Base-by-base conservation (phyloP, 2,888 invertebrate genomes). In the Melinaea marsaeus region DNA sequence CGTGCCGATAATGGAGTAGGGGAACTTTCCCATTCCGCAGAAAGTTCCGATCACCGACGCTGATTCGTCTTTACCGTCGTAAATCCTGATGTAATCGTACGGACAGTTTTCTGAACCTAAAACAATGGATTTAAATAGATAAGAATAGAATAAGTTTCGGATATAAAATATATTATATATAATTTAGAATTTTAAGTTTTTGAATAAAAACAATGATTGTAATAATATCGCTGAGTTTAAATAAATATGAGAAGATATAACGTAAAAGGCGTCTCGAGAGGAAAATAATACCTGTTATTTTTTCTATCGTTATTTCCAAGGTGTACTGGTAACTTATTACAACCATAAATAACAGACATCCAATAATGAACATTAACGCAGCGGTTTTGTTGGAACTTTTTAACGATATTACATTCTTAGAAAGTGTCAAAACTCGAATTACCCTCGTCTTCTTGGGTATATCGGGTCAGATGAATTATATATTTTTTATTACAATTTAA, bases 21-120 rank as follows among this genome's bases (percentile, higher is more conserved):
- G 97, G 77, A 97, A 97, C 85, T 97, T 97, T 57, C 97, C 97
- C 94, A 97, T 95, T 2, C 97, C 97, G 80, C 97, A 97, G 79
- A 97, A 97, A 5, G 96, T 97, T 4, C 97, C 97, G 72, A 98
- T 97, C 56, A 96, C 94, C 0, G 96, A 95, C 13, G 96, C 95
- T 56, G 95, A 94, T 74, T 97, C 96, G 81, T 97, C 95, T 74
- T 96, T 95, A 0, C 97, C 97, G 75, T 97, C 97, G 90, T 97
- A 97, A 66, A 97, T 95, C 74, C 94, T 94, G 71, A 97, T 94
- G 91, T 96, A 97, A 84, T 97, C 97, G 84, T 95, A 97, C 0
- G 97, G 97, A 77, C 97, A 97, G 79, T 96, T 95, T 75, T 96
- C 95, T 69, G 95, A 94, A 47, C 95, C 94, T 94, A 80, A 6